Evolutionary conservation across 2,797 vertebrate genomes (phyloP), one percentile per base, ranked within the genome.

Genomic region (Pangasius sanitwongsei): DNA sequence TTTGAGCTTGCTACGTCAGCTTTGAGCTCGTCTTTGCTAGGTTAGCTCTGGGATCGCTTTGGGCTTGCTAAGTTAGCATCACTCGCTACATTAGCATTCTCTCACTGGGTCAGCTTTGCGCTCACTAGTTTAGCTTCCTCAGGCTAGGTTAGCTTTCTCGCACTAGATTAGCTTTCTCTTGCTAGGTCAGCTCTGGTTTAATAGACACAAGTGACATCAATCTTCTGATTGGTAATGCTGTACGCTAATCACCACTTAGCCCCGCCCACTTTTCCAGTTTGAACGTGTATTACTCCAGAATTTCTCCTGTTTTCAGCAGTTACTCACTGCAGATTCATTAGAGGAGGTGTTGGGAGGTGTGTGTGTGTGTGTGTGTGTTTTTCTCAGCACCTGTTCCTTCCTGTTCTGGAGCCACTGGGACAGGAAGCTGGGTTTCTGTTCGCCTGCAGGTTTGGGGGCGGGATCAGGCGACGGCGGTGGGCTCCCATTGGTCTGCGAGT

Each of bases 331-430:
- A 7, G 74, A 28, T 53, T 77, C 50, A 28, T 57, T 81, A 7
- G 31, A 37, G 9, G 0, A 41, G 37, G 13, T 48, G 34, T 37
- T 37, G n/a, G n/a, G n/a, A n/a, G n/a, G n/a, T 37, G 34, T 37
- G 34, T 59, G 55, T 13, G 77, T 34, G 77, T 20, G 20, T 44
- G 31, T 37, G 31, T 41, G 2, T 61, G 0, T 80, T 3, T 61
- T 20, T 82, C 55, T 82, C 55, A 89, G 65, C 95, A 99, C 98
- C 98, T 99, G 98, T 65, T 99, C 97, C 93, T 96, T 97, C 91
- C 97, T 97, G 95, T 96, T 98, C 91, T 97, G 97, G 53, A 98
- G 95, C 96, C 98, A 99, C 0, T 95, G 96, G 91, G 96, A 95
- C 91, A 98, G 89, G 85, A 96, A 94, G 90, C 92, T 96, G 84